Evolutionary conservation across 2,113 vertebrate genomes (phyloP).

Genomic region (Cacatua alba): DNA sequence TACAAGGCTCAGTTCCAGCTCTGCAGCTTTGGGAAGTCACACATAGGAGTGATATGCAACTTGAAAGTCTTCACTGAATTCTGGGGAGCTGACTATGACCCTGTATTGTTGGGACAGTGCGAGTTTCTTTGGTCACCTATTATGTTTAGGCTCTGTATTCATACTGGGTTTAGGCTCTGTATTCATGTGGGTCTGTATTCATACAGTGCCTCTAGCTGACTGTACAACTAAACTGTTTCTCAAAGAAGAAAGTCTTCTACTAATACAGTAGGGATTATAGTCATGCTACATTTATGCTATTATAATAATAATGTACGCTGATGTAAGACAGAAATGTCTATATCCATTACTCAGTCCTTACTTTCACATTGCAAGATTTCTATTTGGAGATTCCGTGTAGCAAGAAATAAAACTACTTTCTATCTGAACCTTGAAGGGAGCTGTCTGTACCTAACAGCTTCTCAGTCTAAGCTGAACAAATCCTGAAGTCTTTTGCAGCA

Average conservation of each 20-base stretch:
- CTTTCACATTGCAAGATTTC: not conserved
- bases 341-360: not conserved
- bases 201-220: not conserved
- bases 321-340: not conserved
- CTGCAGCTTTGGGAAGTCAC: not conserved
- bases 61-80: not conserved
- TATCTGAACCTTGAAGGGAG: not conserved
- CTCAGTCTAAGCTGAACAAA: not conserved
- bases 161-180: not conserved
- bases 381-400: not conserved
- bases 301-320: not conserved
- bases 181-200: not conserved
- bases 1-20: not conserved
- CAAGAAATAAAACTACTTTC: not conserved
- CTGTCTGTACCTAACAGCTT: not conserved
- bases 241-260: not conserved
- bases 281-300: not conserved
- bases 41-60: accelerated
- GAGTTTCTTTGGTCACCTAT: not conserved
- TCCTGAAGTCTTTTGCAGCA: not conserved
- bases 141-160: not conserved
- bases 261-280: not conserved
- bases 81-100: not conserved
- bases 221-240: not conserved
- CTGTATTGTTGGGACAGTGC: not conserved